A percentile compares a stretch with the other conserved stretches of the same genome.
These are phyloP conservation scores for Podargus strigoides DNA, from an alignment of 2,797 vertebrate species.

Conservation along the genomic window DNA sequence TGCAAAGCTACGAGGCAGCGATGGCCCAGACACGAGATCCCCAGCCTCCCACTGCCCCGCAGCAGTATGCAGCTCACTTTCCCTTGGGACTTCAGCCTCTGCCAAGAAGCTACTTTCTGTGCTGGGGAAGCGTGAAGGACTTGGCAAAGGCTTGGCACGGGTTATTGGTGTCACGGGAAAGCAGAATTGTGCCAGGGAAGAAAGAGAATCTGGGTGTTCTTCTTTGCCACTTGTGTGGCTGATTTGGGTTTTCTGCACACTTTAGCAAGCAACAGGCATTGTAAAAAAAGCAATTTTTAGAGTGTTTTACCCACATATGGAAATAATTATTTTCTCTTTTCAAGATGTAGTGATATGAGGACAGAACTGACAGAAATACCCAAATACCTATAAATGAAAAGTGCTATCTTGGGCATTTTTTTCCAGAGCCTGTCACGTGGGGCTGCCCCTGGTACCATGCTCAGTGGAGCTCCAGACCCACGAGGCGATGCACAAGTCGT, in stretches of 20 bases:
- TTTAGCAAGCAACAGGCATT: background rate
- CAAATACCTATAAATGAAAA: background rate
- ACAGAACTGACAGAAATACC: background rate
- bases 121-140: slow-evolving; percentile 4
- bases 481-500: rapidly evolving
- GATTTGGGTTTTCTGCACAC: background rate
- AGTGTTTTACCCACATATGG: background rate
- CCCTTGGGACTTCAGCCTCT: background rate
- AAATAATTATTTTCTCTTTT: background rate
- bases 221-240: background rate
- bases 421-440: background rate
- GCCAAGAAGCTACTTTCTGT: background rate
- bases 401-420: background rate
- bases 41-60: background rate
- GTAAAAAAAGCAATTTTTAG: background rate
- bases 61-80: background rate
- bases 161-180: background rate
- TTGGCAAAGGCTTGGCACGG: background rate
- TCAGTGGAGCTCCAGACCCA: background rate
- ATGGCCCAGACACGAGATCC: background rate
- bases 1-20: rapidly evolving
- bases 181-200: background rate
- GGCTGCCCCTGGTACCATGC: background rate
- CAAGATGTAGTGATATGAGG: background rate
- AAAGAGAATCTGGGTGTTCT: background rate